Base-by-base conservation (phyloP, 2,113 vertebrate genomes). In the Limnothrissa miodon region DNA sequence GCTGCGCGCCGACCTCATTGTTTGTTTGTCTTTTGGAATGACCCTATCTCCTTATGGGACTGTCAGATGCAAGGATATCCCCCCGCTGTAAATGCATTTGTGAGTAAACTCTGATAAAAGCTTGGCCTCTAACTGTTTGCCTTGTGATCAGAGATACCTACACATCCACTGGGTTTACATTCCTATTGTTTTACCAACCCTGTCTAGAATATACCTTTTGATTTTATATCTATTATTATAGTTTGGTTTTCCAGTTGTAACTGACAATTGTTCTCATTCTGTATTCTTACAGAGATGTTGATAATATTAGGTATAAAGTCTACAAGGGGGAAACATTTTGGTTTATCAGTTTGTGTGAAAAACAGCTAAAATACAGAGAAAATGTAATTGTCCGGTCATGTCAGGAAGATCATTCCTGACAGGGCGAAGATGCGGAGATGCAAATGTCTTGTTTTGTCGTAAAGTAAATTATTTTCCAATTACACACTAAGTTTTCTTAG, bases 21-120 rank as follows among this genome's bases (percentile, higher is more conserved):
- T 86, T 86, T 85, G 83, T 78, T 81, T 83, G 78, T 51, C 78
- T 81, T 80, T 84, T 39, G 39, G 66, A 36, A 80, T 79, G 82
- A n/a, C 53, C 45, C 39, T 83, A 70, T 83, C 59, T 84, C 15
- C 29, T 23, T 42, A 33, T 48, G 66, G 84, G 79, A 85, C 46
- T 83, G 33, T 13, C 2, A 45, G 23, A 81, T 74, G 21, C 56
- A 83, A 80, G 78, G 82, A 78, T 83, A 78, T 74, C 25, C 78
- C 78, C 82, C 21, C 25, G 66, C 25, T 56, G 78, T 78, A 85
- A 87, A 80, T 82, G 85, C 87, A 83, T 51, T 36, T 84, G 46
- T 25, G 29, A 66, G 39, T 83, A 81, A 82, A n/a, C 42, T 66
- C 62, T 85, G 78, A 79, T 86, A 82, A 88, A 83, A 86, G 51